Evolutionary conservation across 30 jellyfish, hydroid and myxozoan genomes (phyloP), one percentile per base, ranked within the genome.

Genomic region (Nemopilema nomurai): DNA sequence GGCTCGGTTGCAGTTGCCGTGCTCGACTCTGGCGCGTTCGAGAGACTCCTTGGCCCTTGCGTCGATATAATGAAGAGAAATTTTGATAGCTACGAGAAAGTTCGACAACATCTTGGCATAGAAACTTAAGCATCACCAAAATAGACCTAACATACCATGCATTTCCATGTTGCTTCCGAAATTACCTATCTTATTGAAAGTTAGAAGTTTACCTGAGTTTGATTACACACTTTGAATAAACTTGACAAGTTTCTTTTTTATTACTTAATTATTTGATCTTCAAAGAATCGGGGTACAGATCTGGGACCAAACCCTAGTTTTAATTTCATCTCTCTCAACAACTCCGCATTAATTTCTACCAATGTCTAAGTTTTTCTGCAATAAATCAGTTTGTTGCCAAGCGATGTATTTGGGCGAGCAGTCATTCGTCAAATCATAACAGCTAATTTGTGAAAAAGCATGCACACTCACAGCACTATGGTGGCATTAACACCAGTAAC

Each of bases 31-130:
- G 93, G 92, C 49, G 98, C 98, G 18, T 93, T 93, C 72, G 98
- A 93, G 71, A 67, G 98, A 74, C 87, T 93, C 28, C 89, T 93
- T 23, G 98, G 98, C 70, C 98, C 98, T 28, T 93, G 98, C 62
- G 97, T 93, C 25, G 95, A 93, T 41, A 85, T 93, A 4, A 93
- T 93, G 98, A 90, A 93, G 83, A 62, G 98, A 64, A 89, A 93
- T 53, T 66, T 93, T 27, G 90, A 89, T 26, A 76, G 79, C 65
- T 93, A 93, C 79, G 96, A 85, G 79, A 74, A 85, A 65, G 98
- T 85, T 32, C 67, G 98, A 32, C 89, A 89, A 67, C 49, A 77
- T 19, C 91, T 93, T 32, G 98, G 98, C 1, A 77, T 93, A 17
- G 90, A 80, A 33, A 76, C 6, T 41, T 41, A 13, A 41, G 57